Evolutionary conservation across 2,888 invertebrate species (phyloP), one percentile per base, ranked within the genome.

Genomic region (Pyrochroa serraticornis): DNA sequence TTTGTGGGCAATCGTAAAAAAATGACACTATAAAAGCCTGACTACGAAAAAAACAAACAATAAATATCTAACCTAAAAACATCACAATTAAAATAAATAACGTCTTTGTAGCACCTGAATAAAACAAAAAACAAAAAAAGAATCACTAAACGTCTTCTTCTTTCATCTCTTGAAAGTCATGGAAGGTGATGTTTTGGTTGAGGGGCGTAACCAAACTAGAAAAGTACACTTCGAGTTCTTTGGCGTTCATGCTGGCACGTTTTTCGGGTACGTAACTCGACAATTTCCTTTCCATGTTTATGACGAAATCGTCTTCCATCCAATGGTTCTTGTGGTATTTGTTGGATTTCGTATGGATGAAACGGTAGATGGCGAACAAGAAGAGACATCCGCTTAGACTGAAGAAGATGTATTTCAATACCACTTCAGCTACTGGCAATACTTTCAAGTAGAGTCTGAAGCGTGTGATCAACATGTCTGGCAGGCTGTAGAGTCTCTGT

Each of bases 381-480:
- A 88, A 77, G 31, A 85, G 77, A 0, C 82, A 65, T 0, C 81
- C 81, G 0, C 85, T 83, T 0, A 81, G 63, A 37, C 85, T 75
- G 60, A 87, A 81, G 1, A 78, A 69, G 0, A 82, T 44, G 70
- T 87, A 88, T 78, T 84, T 85, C 0, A 82, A 71, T 0, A 76
- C 77, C 54, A 81, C 79, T 73, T 89, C 87, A 0, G 86, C 81
- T 0, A 84, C 68, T 0, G 93, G 92, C 2, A 91, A 74, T 3
- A 90, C 82, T 72, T 89, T 89, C 3, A 93, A 77, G 75, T 93
- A 92, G 7, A 93, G 76, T 60, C 84, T 82, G 79, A 92, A 92
- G 14, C 87, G 85, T 30, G 82, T 79, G 52, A 83, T 82, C 67
- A 93, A 75, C 0, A 77, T 74, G 1, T 84, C 79, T 0, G 92